These are phyloP conservation scores for Grapholita molesta DNA, from an alignment of 1,140 invertebrate species.

Conservation along the genomic window DNA sequence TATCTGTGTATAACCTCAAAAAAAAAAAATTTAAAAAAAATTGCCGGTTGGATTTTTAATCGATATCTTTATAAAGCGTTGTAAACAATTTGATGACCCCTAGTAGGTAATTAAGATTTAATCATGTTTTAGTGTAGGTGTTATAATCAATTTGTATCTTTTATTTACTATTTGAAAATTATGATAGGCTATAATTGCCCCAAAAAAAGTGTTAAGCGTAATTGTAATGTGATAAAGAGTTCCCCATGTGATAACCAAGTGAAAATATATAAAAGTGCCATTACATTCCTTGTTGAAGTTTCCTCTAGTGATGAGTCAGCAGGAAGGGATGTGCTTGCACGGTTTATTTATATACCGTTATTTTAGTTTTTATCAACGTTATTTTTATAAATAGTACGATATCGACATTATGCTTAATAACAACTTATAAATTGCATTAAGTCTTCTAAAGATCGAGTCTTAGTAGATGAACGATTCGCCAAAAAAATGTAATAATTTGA, in stretches of 20 bases:
- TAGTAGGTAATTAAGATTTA: conserved; percentile 3
- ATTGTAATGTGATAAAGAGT: conserved; percentile 18
- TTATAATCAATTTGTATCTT: background rate
- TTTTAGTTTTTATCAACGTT: no score
- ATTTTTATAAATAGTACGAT: no score
- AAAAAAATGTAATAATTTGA: no score
- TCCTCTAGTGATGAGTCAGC: background rate
- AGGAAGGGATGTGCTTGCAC: background rate
- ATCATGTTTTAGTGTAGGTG: background rate
- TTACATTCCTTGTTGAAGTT: conserved; percentile 26
- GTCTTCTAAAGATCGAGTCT: no score
- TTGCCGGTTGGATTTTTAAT: no score
- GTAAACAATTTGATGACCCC: background rate
- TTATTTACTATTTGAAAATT: conserved; percentile 6
- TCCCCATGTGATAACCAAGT: conserved; percentile 35
- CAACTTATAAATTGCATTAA: no score
- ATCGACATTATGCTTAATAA: no score
- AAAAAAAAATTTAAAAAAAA: background rate
- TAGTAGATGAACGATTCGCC: no score
- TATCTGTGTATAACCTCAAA: background rate
- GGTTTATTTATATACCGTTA: no score
- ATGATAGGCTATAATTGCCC: background rate
- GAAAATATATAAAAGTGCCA: conserved; percentile 39
- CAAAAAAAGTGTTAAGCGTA: conserved; percentile 8
- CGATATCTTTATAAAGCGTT: background rate